A percentile compares a stretch with the other conserved stretches of the same genome.
Conservation (phyloP, 2,797 vertebrate species). For the Gambusia yucatana region DNA sequence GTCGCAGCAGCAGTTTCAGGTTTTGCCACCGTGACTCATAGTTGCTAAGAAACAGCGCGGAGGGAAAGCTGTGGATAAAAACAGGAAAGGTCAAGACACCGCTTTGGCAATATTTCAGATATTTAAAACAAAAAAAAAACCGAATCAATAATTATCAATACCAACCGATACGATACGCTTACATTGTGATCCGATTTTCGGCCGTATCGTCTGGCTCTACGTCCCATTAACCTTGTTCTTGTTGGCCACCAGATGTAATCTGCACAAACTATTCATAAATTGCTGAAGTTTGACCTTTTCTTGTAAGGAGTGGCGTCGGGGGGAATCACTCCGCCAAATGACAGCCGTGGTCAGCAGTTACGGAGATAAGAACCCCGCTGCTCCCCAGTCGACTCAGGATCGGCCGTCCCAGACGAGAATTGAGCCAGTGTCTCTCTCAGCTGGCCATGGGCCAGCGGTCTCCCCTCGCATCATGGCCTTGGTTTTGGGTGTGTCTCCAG, state of each 20-base stretch:
- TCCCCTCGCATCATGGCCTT: constrained; percentile 72
- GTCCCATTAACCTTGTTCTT: background rate
- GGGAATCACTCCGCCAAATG: constrained; percentile 8
- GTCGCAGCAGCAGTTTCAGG: too few species aligned
- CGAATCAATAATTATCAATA: too few species aligned
- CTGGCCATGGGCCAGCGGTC: constrained; percentile 65
- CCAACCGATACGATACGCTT: too few species aligned
- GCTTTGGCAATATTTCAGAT: too few species aligned
- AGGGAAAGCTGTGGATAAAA: too few species aligned
- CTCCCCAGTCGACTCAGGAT: constrained; percentile 35
- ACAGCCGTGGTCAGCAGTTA: constrained; percentile 21
- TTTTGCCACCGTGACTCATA: too few species aligned
- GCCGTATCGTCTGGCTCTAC: too few species aligned
- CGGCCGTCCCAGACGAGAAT: constrained; percentile 73
- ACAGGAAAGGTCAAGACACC: too few species aligned
- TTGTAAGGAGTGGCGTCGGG: background rate
- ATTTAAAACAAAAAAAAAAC: too few species aligned
- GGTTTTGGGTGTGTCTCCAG: constrained; percentile 74
- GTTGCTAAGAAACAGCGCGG: too few species aligned
- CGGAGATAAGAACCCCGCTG: constrained; percentile 47
- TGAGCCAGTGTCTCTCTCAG: constrained; percentile 66
- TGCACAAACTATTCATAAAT: background rate
- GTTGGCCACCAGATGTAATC: background rate
- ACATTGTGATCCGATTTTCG: too few species aligned
- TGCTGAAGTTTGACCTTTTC: background rate